Conservation (phyloP, 2,888 invertebrate genomes). For the Hofmannophila pseudospretella region DNA sequence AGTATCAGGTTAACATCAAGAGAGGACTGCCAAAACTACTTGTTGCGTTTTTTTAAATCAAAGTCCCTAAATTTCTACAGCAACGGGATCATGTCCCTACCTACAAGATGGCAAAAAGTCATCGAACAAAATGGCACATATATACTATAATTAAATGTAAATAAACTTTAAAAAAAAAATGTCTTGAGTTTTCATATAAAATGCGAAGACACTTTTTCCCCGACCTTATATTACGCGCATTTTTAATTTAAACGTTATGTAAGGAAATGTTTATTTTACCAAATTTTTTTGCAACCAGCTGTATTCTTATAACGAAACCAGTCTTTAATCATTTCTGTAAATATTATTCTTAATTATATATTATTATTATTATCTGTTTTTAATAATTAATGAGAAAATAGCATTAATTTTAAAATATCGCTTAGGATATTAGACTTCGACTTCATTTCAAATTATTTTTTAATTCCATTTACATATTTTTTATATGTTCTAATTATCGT, state of each 20-base stretch:
- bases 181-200: too few species aligned
- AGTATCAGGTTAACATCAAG: too few species aligned
- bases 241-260: not conserved
- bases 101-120: too few species aligned
- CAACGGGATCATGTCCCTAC: too few species aligned
- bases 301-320: constrained; percentile 1
- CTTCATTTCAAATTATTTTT: constrained; percentile 4
- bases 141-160: too few species aligned
- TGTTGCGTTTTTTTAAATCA: too few species aligned
- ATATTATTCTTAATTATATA: constrained; percentile 27
- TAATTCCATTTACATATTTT: not conserved
- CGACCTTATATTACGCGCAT: constrained; percentile 2
- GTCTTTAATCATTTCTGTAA: constrained; percentile 21
- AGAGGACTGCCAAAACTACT: too few species aligned
- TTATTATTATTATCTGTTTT: constrained; percentile 14
- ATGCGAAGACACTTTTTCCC: too few species aligned
- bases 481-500: not conserved
- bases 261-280: not conserved
- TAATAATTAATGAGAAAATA: constrained; percentile 17
- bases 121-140: too few species aligned
- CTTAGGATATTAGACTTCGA: constrained; percentile 8
- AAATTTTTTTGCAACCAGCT: not conserved
- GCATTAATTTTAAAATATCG: constrained; percentile 13
- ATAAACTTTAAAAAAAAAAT: too few species aligned
- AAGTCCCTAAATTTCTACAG: too few species aligned